Conservation (phyloP, 2,113 vertebrate species). For the Canis aureus region DNA sequence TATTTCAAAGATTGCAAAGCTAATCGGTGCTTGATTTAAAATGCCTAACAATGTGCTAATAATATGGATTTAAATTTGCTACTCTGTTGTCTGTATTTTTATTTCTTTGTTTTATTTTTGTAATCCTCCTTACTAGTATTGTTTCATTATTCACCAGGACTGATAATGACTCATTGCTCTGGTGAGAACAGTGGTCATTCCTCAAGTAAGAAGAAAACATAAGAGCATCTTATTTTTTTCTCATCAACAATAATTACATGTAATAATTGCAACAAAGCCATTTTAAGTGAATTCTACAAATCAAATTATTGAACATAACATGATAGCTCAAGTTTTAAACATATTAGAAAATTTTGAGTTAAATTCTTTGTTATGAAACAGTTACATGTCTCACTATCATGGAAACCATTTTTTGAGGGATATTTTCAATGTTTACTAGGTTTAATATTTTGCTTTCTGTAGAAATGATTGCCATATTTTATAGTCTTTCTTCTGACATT, state of each 20-base stretch:
- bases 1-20: slow-evolving; percentile 12
- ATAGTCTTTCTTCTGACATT: not conserved
- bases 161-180: not conserved
- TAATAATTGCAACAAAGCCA: not conserved
- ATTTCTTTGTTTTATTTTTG: not conserved
- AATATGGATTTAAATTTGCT: not conserved
- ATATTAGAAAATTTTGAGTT: not conserved
- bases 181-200: not conserved
- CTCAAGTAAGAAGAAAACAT: not conserved
- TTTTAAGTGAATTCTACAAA: not conserved
- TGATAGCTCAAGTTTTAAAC: slow-evolving; percentile 11
- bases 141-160: not conserved
- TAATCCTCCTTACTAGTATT: not conserved
- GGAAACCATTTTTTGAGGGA: not conserved
- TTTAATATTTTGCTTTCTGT: not conserved
- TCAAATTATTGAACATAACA: not conserved
- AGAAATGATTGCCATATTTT: not conserved
- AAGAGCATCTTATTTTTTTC: not conserved
- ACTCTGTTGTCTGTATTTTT: not conserved
- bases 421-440: not conserved
- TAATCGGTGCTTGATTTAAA: not conserved
- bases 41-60: not conserved
- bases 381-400: not conserved
- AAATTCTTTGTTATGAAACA: slow-evolving; percentile 41
- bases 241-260: not conserved